Evolutionary conservation across 2,797 vertebrate genomes (phyloP).

Genomic region (Gila robusta): DNA sequence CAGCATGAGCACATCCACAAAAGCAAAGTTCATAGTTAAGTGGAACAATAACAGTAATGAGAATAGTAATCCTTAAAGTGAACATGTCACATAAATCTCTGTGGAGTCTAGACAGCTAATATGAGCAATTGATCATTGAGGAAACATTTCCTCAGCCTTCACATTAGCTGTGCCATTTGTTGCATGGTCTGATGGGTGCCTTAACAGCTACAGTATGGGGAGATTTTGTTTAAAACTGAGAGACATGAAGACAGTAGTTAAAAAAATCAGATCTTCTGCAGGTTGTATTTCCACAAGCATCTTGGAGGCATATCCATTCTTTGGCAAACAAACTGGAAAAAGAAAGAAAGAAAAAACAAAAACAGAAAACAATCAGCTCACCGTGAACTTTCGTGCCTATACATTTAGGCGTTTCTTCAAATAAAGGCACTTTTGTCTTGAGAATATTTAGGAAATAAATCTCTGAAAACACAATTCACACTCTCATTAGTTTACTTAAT

Average conservation of each 20-base stretch:
- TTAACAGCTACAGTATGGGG: too few relatives aligned
- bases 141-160: not conserved
- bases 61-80: not conserved
- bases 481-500: too few relatives aligned
- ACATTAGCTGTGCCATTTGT: not conserved
- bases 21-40: constrained; percentile 24
- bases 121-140: not conserved
- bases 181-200: not conserved
- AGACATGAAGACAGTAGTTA: not conserved
- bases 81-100: not conserved
- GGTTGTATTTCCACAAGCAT: not conserved
- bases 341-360: not conserved
- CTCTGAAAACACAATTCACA: too few relatives aligned
- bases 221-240: not conserved
- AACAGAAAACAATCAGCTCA: not conserved
- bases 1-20: constrained; percentile 29
- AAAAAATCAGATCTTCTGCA: not conserved
- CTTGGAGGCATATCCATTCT: not conserved
- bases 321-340: not conserved
- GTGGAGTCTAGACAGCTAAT: not conserved
- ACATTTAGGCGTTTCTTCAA: not conserved
- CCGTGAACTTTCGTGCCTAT: too few relatives aligned
- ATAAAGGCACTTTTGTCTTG: not conserved
- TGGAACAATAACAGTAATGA: constrained; percentile 3
- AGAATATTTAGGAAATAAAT: not conserved